Evolutionary conservation across 2,888 invertebrate genomes (phyloP).

Genomic region (Acronicta alni): DNA sequence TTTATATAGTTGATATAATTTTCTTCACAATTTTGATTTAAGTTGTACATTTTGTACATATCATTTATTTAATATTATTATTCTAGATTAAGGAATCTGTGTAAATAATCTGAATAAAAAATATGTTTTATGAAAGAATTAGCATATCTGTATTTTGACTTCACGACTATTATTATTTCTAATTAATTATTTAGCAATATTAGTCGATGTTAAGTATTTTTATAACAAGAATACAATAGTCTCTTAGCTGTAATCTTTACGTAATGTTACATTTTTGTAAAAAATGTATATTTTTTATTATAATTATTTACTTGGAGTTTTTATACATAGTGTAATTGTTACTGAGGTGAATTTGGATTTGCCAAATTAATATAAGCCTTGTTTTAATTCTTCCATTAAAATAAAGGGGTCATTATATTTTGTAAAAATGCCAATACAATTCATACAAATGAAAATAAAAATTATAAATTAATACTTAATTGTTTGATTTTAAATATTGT

Average conservation of each 20-base stretch:
- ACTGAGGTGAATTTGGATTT: slow-evolving; percentile 84
- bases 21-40: slow-evolving; percentile 59
- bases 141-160: slow-evolving; percentile 80
- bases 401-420: slow-evolving; percentile 85
- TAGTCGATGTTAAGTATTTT: slow-evolving; percentile 81
- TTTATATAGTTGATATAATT: slow-evolving; percentile 54
- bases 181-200: slow-evolving; percentile 77
- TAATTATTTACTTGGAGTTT: slow-evolving; percentile 82
- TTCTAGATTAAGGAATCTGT: slow-evolving; percentile 64
- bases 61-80: slow-evolving; percentile 71
- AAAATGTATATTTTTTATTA: slow-evolving; percentile 87
- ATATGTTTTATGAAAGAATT: slow-evolving; percentile 71
- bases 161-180: slow-evolving; percentile 69
- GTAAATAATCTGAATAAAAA: slow-evolving; percentile 83
- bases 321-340: slow-evolving; percentile 81
- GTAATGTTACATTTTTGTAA: slow-evolving; percentile 85
- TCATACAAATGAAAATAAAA: slow-evolving; percentile 87
- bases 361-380: slow-evolving; percentile 87
- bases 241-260: slow-evolving; percentile 70
- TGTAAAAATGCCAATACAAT: slow-evolving; percentile 86
- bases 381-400: slow-evolving; percentile 86
- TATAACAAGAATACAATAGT: slow-evolving; percentile 76
- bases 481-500: slow-evolving; percentile 70
- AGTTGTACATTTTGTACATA: slow-evolving; percentile 83
- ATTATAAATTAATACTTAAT: slow-evolving; percentile 80